These are phyloP conservation scores for Channallabes apus DNA, from an alignment of 2,797 vertebrate genomes.

Conservation along the genomic window DNA sequence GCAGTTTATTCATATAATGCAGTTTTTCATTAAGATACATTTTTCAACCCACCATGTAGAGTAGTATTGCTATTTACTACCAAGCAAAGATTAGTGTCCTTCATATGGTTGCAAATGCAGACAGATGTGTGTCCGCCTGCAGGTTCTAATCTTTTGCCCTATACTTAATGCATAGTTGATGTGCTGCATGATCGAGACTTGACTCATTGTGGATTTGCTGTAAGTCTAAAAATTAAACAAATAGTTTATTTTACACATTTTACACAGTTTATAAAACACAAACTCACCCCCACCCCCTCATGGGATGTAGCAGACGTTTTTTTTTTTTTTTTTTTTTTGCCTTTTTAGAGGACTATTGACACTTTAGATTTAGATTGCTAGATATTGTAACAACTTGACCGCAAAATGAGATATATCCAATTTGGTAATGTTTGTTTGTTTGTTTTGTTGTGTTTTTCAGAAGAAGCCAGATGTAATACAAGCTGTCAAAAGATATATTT, in stretches of 20 bases:
- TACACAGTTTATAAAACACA: too few species aligned
- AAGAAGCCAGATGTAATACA: too few species aligned
- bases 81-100: neutral
- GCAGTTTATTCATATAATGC: neutral
- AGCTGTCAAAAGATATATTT: too few species aligned
- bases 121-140: conserved; percentile 16
- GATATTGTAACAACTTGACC: neutral
- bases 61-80: neutral
- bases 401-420: too few species aligned
- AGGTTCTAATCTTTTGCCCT: conserved; percentile 7
- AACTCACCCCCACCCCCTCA: too few species aligned
- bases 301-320: neutral
- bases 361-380: neutral
- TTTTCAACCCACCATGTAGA: too few species aligned
- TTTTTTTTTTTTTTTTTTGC: neutral
- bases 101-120: neutral
- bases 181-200: neutral
- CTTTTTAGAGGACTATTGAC: too few species aligned
- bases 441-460: too few species aligned
- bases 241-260: neutral
- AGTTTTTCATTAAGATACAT: neutral
- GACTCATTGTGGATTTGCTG: neutral
- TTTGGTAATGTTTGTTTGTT: too few species aligned
- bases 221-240: neutral
- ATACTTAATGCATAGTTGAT: neutral